phyloP scores from a whole-genome alignment of 2,113 vertebrate species.

The Microtus pennsylvanicus region DNA sequence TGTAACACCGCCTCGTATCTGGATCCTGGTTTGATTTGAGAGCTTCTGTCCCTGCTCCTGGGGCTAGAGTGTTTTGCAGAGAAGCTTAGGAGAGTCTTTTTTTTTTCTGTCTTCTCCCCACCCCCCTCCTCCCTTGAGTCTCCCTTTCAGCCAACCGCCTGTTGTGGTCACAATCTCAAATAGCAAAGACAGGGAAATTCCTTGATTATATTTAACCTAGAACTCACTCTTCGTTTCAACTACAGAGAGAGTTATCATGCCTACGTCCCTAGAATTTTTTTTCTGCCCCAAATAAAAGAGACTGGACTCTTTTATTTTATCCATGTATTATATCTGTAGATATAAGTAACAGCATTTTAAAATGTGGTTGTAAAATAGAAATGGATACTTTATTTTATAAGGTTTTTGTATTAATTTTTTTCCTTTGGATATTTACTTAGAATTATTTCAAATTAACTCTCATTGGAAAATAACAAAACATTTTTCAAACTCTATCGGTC shows the following conservation, averaged over 20 bases:
- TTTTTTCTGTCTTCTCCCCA: background rate
- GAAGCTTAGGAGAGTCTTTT: conserved; percentile 71
- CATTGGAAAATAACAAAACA: background rate
- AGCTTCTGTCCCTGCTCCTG: conserved; percentile 64
- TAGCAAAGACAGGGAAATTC: conserved; percentile 89
- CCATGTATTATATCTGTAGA: no score
- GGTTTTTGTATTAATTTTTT: background rate
- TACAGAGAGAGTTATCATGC: conserved; percentile 57
- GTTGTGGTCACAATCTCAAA: conserved; percentile 88
- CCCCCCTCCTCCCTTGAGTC: conserved; percentile 47
- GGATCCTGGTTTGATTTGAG: conserved; percentile 44
- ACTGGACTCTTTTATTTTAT: background rate
- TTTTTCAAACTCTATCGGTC: background rate
- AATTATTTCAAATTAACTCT: conserved; percentile 49
- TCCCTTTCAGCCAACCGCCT: conserved; percentile 81
- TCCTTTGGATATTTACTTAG: background rate
- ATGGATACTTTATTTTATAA: background rate
- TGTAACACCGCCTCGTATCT: conserved; percentile 80
- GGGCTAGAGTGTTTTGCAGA: conserved; percentile 67
- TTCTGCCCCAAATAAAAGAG: conserved; percentile 42
- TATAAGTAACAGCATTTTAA: conserved; percentile 2
- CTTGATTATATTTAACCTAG: conserved; percentile 88
- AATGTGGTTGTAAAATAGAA: background rate
- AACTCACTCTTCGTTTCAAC: conserved; percentile 80
- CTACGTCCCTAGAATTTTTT: conserved; percentile 56